Percentiles rank a stretch among this genome's conserved stretches.
Evolutionary conservation across 2,797 vertebrate genomes (phyloP).

Genomic region (Pseudocheirus occidentalis): DNA sequence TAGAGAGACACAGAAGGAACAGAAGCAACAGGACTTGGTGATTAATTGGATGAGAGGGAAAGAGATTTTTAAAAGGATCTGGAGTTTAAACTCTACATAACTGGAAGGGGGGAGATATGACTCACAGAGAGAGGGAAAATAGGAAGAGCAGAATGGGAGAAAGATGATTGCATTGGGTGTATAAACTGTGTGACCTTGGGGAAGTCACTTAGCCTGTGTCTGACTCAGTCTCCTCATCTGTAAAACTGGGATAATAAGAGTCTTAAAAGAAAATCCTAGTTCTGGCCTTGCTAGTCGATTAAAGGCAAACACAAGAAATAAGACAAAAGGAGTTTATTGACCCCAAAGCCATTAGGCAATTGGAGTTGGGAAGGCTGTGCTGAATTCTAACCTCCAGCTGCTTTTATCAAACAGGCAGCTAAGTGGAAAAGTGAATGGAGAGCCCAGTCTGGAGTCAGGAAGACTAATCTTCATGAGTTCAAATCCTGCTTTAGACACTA

Average conservation of each 20-base stretch:
- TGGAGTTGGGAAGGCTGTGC: background rate
- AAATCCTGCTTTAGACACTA: no score
- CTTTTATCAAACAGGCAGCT: background rate
- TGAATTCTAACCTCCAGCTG: background rate
- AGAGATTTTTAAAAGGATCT: background rate
- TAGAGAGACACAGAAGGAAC: background rate
- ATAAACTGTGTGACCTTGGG: background rate
- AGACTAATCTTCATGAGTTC: no score
- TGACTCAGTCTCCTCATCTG: background rate
- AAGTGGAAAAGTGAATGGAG: background rate
- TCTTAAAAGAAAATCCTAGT: background rate
- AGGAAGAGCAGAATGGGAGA: background rate
- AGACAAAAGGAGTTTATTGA: background rate
- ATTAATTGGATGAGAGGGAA: background rate
- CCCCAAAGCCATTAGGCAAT: background rate
- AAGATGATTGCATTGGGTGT: background rate
- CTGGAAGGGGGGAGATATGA: background rate
- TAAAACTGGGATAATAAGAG: background rate
- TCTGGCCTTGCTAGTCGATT: background rate
- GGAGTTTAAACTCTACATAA: background rate
- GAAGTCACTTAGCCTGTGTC: background rate
- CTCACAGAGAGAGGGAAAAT: background rate
- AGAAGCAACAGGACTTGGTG: background rate
- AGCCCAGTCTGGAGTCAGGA: no score
- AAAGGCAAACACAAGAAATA: background rate